Base-by-base conservation (phyloP, 2,888 invertebrate genomes). In the Thalpophila matura region DNA sequence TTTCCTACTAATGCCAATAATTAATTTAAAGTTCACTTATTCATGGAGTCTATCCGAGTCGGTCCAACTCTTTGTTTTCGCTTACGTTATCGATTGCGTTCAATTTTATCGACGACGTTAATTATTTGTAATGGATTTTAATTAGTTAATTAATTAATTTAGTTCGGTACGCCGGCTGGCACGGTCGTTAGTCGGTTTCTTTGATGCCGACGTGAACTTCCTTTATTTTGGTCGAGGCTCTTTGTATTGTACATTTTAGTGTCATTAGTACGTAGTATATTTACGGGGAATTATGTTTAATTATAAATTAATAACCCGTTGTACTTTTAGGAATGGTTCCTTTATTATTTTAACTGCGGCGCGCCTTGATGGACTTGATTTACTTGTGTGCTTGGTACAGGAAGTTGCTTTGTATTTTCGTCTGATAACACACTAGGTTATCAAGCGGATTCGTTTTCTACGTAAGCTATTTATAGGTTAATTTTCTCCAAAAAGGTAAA, bases 71-170 rank as follows among this genome's bases (percentile, higher is more conserved):
- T 86, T 86, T 85, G 85, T 86, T 81, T 82, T 62, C 62, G 65
- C 73, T 64, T 65, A 75, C 82, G 73, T 78, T 83, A 86, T 86
- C 85, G 84, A 85, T 85, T 80, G 78, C 79, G 83, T 81, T 82
- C 81, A 82, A 85, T 85, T 86, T 86, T 86, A 86, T 85, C 84
- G 81, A 81, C 82, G 80, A 82, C 75, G 79, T 80, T 85, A 85
- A 86, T 87, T 87, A 86, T 85, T 86, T 85, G 85, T 86, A 86
- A 86, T 86, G 91, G 91, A 84, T 89, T 91, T 89, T 91, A 92
- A 92, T 92, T 91, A 91, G 91, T 91, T 91, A 91, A 92, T 91
- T 90, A 90, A 90, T 90, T 91, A 89, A 91, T 90, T 91, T 90
- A 89, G 89, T 89, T 87, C 84, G 82, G 77, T 69, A 74, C 77